Conservation (phyloP, 2,113 vertebrate genomes). For the Grammomys surdaster region DNA sequence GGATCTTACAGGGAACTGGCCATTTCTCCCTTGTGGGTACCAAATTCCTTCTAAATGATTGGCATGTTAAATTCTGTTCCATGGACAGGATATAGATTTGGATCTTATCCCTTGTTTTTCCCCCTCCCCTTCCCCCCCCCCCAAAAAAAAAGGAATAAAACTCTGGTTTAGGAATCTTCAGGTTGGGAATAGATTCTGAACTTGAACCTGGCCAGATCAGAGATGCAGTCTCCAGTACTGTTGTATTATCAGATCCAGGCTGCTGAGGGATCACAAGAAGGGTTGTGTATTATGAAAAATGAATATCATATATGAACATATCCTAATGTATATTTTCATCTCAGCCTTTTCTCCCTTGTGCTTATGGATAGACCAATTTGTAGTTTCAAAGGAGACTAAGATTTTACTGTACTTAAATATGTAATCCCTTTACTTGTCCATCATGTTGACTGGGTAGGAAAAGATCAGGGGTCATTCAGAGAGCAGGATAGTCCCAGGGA, state of each 20-base stretch:
- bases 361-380: neutral
- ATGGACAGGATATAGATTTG: neutral
- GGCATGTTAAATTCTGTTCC: neutral
- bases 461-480: neutral
- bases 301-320: neutral
- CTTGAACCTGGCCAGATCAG: slow-evolving; percentile 15
- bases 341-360: neutral
- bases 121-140: neutral
- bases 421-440: neutral
- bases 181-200: neutral
- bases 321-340: neutral
- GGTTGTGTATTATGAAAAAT: neutral
- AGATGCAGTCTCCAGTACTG: neutral
- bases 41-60: slow-evolving; percentile 2
- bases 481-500: neutral
- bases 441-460: neutral
- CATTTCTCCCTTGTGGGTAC: neutral
- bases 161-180: neutral
- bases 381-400: neutral
- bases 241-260: neutral
- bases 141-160: neutral
- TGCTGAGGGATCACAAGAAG: neutral
- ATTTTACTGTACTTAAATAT: neutral
- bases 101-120: neutral
- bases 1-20: slow-evolving; percentile 9